phyloP scores from a whole-genome alignment of 2,888 invertebrate species.

The Spilosoma lubricipeda region DNA sequence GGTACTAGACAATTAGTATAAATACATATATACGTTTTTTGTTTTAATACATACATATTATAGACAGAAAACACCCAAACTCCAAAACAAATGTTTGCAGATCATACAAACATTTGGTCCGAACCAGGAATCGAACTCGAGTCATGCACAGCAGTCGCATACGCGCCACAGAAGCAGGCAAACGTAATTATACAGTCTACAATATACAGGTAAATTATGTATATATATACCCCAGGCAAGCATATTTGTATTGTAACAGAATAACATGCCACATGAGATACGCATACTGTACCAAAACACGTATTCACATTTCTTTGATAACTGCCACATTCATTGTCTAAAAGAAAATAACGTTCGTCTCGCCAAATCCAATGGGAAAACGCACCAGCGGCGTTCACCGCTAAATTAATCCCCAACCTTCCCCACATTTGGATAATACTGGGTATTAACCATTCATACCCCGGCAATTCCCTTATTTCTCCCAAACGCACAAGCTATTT shows the following conservation, averaged over 20 bases:
- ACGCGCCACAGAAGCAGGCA: too few species aligned
- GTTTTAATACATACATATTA: too few species aligned
- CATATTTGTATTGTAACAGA: constrained; percentile 5
- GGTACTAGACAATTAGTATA: too few species aligned
- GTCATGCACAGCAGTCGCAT: too few species aligned
- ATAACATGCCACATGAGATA: constrained; percentile 25
- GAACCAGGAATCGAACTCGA: too few species aligned
- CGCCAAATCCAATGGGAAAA: constrained; percentile 59
- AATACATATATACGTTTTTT: too few species aligned
- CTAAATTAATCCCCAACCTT: constrained; percentile 72
- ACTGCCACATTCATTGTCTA: constrained; percentile 43
- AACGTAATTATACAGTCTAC: too few species aligned
- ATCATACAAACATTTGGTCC: too few species aligned
- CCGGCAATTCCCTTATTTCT: constrained; percentile 76
- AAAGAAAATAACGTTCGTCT: constrained; percentile 40
- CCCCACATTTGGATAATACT: constrained; percentile 70
- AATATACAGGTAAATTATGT: too few species aligned
- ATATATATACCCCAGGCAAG: neutral
- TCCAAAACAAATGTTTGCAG: too few species aligned
- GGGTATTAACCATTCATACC: constrained; percentile 80
- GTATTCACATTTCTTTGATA: constrained; percentile 35
- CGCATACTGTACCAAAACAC: constrained; percentile 22
- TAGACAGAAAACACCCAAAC: too few species aligned
- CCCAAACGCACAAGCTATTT: constrained; percentile 63
- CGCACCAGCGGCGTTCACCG: constrained; percentile 57